phyloP scores from a whole-genome alignment of 1,140 invertebrate species.

The Galleria mellonella region DNA sequence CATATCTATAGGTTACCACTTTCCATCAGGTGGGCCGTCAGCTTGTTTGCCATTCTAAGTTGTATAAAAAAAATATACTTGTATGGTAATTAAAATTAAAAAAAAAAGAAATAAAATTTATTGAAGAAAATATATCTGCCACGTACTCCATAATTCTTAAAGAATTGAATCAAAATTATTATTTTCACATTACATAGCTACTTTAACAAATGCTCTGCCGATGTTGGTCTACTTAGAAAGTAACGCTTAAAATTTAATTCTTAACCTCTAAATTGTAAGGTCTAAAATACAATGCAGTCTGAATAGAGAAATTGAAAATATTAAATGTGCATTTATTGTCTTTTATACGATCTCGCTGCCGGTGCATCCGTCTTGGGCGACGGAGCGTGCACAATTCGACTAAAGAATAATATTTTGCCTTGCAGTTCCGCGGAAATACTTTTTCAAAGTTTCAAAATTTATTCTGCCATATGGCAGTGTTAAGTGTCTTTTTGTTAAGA shows the following conservation, averaged over 20 bases:
- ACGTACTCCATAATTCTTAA: slow-evolving; percentile 3
- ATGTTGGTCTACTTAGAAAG: neutral
- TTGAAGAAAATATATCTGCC: no score
- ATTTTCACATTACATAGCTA: neutral
- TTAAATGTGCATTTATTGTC: slow-evolving; percentile 9
- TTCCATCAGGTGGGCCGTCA: no score
- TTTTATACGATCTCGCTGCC: no score
- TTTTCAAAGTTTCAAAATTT: no score
- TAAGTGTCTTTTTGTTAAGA: no score
- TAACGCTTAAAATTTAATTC: neutral
- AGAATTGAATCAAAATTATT: neutral
- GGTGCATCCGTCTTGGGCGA: neutral
- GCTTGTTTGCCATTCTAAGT: no score
- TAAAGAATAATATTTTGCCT: slow-evolving; percentile 3
- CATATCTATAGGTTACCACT: no score
- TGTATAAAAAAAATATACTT: no score
- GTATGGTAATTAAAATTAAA: no score
- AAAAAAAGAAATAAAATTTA: no score
- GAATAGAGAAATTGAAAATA: slow-evolving; percentile 7
- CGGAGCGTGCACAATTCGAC: neutral
- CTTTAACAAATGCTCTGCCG: neutral
- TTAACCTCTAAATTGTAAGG: neutral
- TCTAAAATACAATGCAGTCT: neutral
- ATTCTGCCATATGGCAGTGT: no score
- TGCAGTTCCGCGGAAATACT: neutral